phyloP scores from a whole-genome alignment of 2,888 invertebrate genomes.

The Drosophila anceps region DNA sequence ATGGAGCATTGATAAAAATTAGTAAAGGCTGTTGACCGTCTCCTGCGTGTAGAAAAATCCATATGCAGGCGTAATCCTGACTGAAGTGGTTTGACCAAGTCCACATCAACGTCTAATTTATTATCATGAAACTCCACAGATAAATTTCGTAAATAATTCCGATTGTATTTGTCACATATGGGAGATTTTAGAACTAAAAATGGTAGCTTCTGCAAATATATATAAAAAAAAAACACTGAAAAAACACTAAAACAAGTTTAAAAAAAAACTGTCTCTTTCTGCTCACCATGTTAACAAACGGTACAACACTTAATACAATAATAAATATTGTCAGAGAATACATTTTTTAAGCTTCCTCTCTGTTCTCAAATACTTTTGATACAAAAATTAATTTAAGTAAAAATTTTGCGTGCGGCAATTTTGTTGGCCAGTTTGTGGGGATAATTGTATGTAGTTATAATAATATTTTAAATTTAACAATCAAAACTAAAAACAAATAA shows the following conservation, averaged over 20 bases:
- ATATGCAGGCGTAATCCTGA: constrained; percentile 45
- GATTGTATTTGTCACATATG: constrained; percentile 44
- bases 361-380: background rate
- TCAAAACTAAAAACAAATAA: too few relatives aligned
- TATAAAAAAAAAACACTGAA: constrained; percentile 7
- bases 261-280: too few relatives aligned
- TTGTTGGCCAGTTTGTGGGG: too few relatives aligned
- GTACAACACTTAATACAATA: background rate
- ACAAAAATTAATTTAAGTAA: too few relatives aligned
- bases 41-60: constrained; percentile 32
- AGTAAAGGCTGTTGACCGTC: constrained; percentile 13
- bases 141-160: constrained; percentile 35
- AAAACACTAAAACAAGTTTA: background rate
- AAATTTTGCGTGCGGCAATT: too few relatives aligned
- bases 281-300: constrained; percentile 2
- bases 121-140: background rate
- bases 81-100: constrained; percentile 19
- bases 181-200: constrained; percentile 16
- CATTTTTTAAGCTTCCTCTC: background rate
- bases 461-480: too few relatives aligned
- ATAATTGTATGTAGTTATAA: too few relatives aligned
- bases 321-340: background rate
- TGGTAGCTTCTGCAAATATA: constrained; percentile 24
- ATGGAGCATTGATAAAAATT: constrained; percentile 56
- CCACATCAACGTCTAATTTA: constrained; percentile 29